Percentiles rank a stretch among this genome's conserved stretches.
phyloP scores from a whole-genome alignment of 2,888 invertebrate genomes.

The Pristionchus japonicus region DNA sequence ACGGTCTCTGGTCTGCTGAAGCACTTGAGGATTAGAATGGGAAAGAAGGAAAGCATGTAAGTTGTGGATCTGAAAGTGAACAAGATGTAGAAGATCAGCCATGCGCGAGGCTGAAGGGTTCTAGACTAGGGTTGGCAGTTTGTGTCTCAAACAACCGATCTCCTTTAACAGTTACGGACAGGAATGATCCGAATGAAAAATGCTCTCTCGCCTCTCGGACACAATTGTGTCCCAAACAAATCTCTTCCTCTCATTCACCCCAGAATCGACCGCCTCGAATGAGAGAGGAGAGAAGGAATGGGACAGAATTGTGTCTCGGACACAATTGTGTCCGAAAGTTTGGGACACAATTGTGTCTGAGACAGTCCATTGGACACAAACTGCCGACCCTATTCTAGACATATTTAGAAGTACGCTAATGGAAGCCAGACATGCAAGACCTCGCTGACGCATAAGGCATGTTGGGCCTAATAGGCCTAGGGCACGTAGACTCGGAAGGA shows the following conservation, averaged over 20 bases:
- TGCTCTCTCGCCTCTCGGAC: background rate
- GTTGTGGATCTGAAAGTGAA: background rate
- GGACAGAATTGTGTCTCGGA: background rate
- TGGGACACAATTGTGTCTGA: no score
- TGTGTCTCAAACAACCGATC: no score
- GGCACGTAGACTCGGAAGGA: background rate
- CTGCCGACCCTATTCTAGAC: no score
- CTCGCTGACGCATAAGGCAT: background rate
- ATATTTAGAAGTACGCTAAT: background rate
- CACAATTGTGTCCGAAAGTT: no score
- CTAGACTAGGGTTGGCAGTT: no score
- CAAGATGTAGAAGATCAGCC: background rate
- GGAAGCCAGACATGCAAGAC: background rate
- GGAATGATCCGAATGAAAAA: background rate
- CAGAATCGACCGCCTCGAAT: no score
- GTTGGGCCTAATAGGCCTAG: background rate
- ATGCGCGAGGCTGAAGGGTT: no score
- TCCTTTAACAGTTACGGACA: no score
- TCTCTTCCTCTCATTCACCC: no score
- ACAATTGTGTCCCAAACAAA: no score
- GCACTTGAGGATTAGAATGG: background rate
- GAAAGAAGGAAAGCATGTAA: background rate
- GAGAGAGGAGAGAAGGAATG: no score
- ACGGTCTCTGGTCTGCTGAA: conserved; percentile 11
- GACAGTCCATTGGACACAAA: no score